These are phyloP conservation scores for Sparidentex hasta DNA, from an alignment of 2,797 vertebrate genomes.

Conservation along the genomic window DNA sequence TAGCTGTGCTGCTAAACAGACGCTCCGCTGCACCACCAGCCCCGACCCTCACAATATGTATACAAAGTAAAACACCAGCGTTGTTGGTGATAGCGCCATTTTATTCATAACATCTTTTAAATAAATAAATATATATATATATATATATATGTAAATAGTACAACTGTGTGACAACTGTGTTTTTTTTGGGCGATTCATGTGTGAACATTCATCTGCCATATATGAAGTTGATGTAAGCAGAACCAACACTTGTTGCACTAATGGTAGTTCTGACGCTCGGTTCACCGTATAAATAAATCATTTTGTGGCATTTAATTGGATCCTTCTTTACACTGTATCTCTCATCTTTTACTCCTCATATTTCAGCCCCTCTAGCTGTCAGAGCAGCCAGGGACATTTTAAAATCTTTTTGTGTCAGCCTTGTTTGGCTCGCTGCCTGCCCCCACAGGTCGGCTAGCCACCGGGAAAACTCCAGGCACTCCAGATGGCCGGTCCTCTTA, in stretches of 20 bases:
- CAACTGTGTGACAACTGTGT: background rate
- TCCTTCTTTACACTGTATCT: constrained; percentile 32
- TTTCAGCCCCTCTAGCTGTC: constrained; percentile 51
- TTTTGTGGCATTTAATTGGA: constrained; percentile 44
- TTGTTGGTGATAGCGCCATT: background rate
- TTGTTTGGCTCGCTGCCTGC: constrained; percentile 64
- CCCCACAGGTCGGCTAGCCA: constrained; percentile 62
- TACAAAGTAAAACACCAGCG: background rate
- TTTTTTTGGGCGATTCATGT: background rate
- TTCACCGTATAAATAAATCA: constrained; percentile 42
- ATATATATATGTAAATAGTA: background rate
- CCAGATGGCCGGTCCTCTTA: constrained; percentile 65
- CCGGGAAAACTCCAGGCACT: constrained; percentile 58
- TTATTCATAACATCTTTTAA: too few relatives aligned
- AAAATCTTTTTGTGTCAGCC: constrained; percentile 62
- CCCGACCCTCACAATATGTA: background rate
- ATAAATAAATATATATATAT: too few relatives aligned
- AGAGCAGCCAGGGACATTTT: constrained; percentile 46
- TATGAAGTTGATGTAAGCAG: constrained; percentile 36
- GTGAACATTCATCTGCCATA: constrained; percentile 13
- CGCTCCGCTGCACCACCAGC: background rate
- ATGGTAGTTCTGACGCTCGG: constrained; percentile 3
- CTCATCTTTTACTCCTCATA: constrained; percentile 31
- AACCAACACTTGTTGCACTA: constrained; percentile 42
- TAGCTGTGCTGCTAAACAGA: background rate